phyloP scores from a whole-genome alignment of 2,888 invertebrate species.

The Philhelius pedissequus region DNA sequence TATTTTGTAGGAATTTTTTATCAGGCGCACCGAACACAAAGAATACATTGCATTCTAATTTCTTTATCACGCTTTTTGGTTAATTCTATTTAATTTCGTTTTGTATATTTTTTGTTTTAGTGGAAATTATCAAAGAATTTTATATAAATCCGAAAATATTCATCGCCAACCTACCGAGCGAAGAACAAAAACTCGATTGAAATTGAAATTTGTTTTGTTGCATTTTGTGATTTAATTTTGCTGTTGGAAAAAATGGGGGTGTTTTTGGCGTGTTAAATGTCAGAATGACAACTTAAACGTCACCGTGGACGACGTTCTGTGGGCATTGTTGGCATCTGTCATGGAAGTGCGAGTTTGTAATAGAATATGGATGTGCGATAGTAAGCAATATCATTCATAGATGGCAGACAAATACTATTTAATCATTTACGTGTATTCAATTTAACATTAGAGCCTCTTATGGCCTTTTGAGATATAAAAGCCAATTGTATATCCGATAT shows the following conservation, averaged over 20 bases:
- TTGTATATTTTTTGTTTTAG: not conserved
- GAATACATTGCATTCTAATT: not conserved
- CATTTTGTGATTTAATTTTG: slow-evolving; percentile 15
- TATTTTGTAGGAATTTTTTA: not conserved
- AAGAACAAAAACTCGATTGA: slow-evolving; percentile 57
- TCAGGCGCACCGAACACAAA: slow-evolving; percentile 3
- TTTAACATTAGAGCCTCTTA: too few relatives aligned
- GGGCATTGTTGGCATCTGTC: slow-evolving; percentile 25
- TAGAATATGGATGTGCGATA: not conserved
- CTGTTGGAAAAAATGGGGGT: slow-evolving; percentile 6
- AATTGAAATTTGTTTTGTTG: slow-evolving; percentile 47
- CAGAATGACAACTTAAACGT: not conserved
- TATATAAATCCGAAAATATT: slow-evolving; percentile 25
- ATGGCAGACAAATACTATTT: not conserved
- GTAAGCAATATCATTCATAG: not conserved
- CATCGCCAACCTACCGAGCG: slow-evolving; percentile 43
- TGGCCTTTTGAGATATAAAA: too few relatives aligned
- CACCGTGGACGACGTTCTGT: not conserved
- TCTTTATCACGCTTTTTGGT: not conserved
- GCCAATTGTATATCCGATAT: too few relatives aligned
- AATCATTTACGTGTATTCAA: too few relatives aligned
- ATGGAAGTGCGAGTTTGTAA: not conserved
- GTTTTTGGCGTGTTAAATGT: not conserved
- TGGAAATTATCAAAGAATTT: slow-evolving; percentile 1
- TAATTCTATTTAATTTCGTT: not conserved